Evolutionary conservation across 2,888 invertebrate species (phyloP), one percentile per base, ranked within the genome.

Genomic region (Pterostichus niger): DNA sequence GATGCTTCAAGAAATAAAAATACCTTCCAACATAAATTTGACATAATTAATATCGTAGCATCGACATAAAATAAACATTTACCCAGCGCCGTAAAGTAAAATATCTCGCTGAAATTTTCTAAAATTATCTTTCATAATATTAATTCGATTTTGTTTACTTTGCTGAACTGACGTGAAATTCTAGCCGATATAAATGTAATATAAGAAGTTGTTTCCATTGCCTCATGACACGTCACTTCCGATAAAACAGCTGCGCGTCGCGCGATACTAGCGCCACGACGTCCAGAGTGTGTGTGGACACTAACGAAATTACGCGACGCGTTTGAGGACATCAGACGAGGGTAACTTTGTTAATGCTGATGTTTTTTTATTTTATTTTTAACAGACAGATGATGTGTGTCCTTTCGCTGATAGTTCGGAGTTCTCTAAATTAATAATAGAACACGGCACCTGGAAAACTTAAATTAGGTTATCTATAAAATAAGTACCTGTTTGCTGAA

Each of bases 171-270:
- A 10, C 59, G 17, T 31, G 73, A 73, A 46, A 73, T 44, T 73
- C 73, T 35, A 73, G 44, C 40, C 44, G 73, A 44, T 44, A 73
- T 44, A 73, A 40, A 73, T 73, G 73, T 73, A 73, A 73, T 73
- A 35, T 73, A 44, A 73, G 44, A 73, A 73, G 73, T 73, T 73
- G 73, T 73, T 73, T 44, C 73, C 73, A 17, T 24, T 44, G 73
- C 17, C 44, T 44, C 44, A 44, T 46, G 73, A 73, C 73, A 73
- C 17, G 40, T 73, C 73, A 73, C 44, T 46, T 44, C 73, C 46
- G 46, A 73, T 73, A 73, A 73, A 73, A 73, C 73, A 40, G 40
- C 40, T 7, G 40, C 24, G 24, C 1, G 2, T 1, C 1, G 24
- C 24, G 24, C 40, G 40, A 40, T 40, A 40, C 40, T 40, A 40